phyloP scores from a whole-genome alignment of 2,888 invertebrate genomes.

The Axea sp. region DNA sequence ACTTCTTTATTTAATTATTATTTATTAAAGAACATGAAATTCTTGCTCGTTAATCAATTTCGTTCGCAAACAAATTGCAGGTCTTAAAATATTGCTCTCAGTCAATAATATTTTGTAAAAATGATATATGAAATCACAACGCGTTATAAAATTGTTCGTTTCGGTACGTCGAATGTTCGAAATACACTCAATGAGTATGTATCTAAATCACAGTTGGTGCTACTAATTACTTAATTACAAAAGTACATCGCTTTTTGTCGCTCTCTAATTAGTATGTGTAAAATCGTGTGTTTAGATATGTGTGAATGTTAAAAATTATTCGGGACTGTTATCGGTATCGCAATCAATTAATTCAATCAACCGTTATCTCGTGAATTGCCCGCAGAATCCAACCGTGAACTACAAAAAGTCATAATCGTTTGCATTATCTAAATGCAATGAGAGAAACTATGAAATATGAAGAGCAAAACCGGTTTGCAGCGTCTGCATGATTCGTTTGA shows the following conservation, averaged over 20 bases:
- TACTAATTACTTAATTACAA: conserved; percentile 77
- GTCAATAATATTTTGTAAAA: too few relatives aligned
- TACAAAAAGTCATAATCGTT: conserved; percentile 21
- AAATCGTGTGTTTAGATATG: conserved; percentile 27
- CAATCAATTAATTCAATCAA: conserved; percentile 9
- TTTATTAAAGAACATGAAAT: too few relatives aligned
- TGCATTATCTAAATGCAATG: conserved; percentile 31
- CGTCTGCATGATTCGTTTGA: conserved; percentile 21
- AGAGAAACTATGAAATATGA: conserved; percentile 24
- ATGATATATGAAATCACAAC: conserved; percentile 9
- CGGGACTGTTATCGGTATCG: conserved; percentile 36
- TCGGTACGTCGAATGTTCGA: conserved; percentile 44
- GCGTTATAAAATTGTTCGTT: conserved; percentile 33
- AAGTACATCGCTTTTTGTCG: conserved; percentile 58
- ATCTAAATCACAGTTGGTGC: conserved; percentile 79
- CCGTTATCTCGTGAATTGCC: neutral
- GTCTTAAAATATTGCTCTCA: too few relatives aligned
- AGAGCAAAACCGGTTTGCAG: conserved; percentile 46
- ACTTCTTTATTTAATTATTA: too few relatives aligned
- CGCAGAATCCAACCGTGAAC: conserved; percentile 7
- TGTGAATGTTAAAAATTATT: conserved; percentile 17
- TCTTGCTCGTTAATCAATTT: too few relatives aligned
- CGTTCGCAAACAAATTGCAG: too few relatives aligned
- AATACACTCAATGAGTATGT: conserved; percentile 76
- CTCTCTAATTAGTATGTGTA: conserved; percentile 36